Evolutionary conservation across 2,888 invertebrate species (phyloP).

Genomic region (Branchellion lobata): DNA sequence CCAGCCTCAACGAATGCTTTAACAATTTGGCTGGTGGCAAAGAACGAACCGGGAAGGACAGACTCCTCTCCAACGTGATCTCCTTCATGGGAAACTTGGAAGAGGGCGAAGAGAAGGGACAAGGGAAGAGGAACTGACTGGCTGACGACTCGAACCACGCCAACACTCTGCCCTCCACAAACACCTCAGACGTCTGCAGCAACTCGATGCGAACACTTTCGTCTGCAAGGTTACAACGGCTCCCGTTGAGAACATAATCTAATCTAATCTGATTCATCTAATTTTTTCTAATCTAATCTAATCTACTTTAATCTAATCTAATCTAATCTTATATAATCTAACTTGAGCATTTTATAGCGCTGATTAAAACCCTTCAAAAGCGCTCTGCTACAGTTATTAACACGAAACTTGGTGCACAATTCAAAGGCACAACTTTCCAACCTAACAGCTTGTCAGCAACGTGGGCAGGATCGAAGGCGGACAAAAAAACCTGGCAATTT

Average conservation of each 20-base stretch:
- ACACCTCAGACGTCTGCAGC: slow-evolving; percentile 42
- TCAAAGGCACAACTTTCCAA: slow-evolving; percentile 47
- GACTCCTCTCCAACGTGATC: slow-evolving; percentile 57
- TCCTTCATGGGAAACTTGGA: slow-evolving; percentile 58
- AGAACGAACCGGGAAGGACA: slow-evolving; percentile 60
- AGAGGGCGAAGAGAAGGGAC: slow-evolving; percentile 56
- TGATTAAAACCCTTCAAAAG: no score
- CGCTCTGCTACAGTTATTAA: no score
- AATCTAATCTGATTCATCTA: no score
- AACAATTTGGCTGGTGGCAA: no score
- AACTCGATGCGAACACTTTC: slow-evolving; percentile 44
- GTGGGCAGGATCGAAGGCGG: slow-evolving; percentile 58
- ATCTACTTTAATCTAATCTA: no score
- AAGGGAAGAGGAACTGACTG: slow-evolving; percentile 60
- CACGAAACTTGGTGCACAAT: no score
- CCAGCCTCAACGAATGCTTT: no score
- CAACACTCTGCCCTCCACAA: slow-evolving; percentile 55
- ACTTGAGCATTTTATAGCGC: no score
- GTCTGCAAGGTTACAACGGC: slow-evolving; percentile 21
- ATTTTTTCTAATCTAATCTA: no score
- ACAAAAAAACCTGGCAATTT: slow-evolving; percentile 55
- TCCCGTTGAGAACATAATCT: not conserved
- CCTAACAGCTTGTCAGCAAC: slow-evolving; percentile 59
- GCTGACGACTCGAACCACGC: slow-evolving; percentile 59
- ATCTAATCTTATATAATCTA: no score